Base-by-base conservation (phyloP, 1,140 invertebrate species). In the Aleiodes sp. region DNA sequence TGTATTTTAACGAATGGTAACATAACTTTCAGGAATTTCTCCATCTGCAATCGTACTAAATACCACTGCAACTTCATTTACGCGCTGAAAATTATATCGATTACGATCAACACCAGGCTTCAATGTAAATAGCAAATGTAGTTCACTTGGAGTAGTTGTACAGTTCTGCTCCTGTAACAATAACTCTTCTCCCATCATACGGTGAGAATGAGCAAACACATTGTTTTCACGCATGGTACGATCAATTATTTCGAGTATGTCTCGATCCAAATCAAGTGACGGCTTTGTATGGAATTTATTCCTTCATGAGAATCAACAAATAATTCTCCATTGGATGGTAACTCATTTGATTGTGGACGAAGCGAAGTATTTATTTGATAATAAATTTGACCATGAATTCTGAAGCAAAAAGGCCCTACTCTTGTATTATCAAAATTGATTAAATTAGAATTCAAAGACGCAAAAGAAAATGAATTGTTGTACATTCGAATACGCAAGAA, bases 11-110 rank as follows among this genome's bases (percentile, higher is more conserved):
- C 9, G 8, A 39, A 62, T 24, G 2, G 10, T 62, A 0, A 62
- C 16, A 24, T 39, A 62, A 4, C n/a, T 12, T 35, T 62, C 35
- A 37, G 60, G 60, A 37, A 62, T 62, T 21, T 62, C 35, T 1
- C 60, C 60, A 37, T 39, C 60, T 2, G 33, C 31, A 19, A 21
- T 62, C 4, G 33, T 62, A 2, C 16, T 19, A 21, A 62, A 62
- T 52, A 70, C 31, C 12, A 60, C 68, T n/a, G 43, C 68, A n/a
- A 70, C 68, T 59, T 64, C 68, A 60, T 70, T 70, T 12, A 37
- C 39, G 7, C 8, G 7, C 12, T 57, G 52, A 0, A n/a, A 4
- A 28, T 57, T 62, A n/a, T 62, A 62, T 8, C 60, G 33, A 21
- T 10, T 19, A 19, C 7, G 19, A 24, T 62, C 60, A 0, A 62